Evolutionary conservation across 2,888 invertebrate species (phyloP).

Genomic region (Scaptomyza caliginosa): DNA sequence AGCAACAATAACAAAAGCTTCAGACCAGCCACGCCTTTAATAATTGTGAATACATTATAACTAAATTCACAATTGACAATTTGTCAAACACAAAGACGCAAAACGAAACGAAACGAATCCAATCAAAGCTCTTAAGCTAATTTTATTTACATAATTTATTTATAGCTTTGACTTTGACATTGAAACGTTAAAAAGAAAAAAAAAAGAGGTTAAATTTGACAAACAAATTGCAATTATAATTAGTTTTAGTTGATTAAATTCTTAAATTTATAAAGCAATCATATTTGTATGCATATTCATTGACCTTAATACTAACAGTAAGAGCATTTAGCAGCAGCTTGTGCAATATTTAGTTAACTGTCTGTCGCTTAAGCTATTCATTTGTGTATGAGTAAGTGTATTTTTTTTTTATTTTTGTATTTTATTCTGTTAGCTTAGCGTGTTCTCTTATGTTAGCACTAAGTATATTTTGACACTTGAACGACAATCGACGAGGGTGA

Average conservation of each 20-base stretch:
- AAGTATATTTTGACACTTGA: slow-evolving; percentile 26
- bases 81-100: background rate
- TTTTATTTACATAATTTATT: background rate
- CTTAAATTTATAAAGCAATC: too few relatives aligned
- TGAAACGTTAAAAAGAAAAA: background rate
- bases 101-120: background rate
- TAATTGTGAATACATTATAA: slow-evolving; percentile 9
- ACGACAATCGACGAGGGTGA: slow-evolving; percentile 2
- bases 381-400: background rate
- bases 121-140: slow-evolving; percentile 2
- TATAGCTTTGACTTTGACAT: slow-evolving; percentile 2
- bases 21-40: background rate
- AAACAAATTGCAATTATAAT: slow-evolving; percentile 1
- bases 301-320: too few relatives aligned
- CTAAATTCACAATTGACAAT: slow-evolving; percentile 4
- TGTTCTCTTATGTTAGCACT: background rate
- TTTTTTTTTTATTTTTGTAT: background rate
- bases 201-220: slow-evolving; percentile 5
- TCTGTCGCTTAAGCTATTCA: background rate
- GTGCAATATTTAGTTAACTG: too few relatives aligned
- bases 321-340: too few relatives aligned
- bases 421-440: background rate
- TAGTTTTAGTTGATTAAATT: background rate
- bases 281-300: too few relatives aligned
- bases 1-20: background rate